Percentiles rank a stretch among this genome's conserved stretches.
These are phyloP conservation scores for Myocastor coypus DNA, from an alignment of 2,113 vertebrate species.

Conservation along the genomic window DNA sequence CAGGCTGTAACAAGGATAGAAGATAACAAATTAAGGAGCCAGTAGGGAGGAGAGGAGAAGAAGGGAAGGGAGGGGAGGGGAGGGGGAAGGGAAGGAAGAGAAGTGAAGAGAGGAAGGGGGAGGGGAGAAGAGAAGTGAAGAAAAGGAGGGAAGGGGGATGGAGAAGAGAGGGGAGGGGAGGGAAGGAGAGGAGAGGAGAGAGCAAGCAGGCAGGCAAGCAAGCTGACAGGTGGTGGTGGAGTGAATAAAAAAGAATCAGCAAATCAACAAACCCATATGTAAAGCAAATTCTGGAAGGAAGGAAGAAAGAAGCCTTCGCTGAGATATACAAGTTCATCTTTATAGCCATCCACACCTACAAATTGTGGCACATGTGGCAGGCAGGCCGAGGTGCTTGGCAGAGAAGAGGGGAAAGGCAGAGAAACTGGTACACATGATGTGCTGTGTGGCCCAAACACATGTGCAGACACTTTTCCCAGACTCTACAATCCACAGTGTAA, in stretches of 20 bases:
- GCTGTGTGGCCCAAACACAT: constrained; percentile 9
- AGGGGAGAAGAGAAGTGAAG: neutral
- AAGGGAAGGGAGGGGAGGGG: neutral
- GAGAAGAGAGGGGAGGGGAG: neutral
- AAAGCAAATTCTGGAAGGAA: neutral
- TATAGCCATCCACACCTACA: constrained; percentile 59
- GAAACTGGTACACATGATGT: neutral
- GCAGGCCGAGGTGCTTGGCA: constrained; percentile 1
- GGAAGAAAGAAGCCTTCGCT: neutral
- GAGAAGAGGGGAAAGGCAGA: constrained; percentile 12
- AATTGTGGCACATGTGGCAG: constrained; percentile 28
- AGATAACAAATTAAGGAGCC: constrained; percentile 50
- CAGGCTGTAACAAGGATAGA: constrained; percentile 48
- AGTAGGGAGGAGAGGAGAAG: neutral
- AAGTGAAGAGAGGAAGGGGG: too few species aligned
- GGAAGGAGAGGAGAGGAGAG: neutral
- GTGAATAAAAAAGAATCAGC: neutral
- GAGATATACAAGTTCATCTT: constrained; percentile 38
- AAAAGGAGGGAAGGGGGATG: neutral
- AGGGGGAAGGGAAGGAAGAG: neutral
- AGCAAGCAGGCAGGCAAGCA: neutral
- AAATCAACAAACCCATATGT: constrained; percentile 1
- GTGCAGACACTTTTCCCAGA: constrained; percentile 44
- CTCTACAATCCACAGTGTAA: neutral
- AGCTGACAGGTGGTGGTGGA: neutral